Evolutionary conservation across 2,888 invertebrate genomes (phyloP), one percentile per base, ranked within the genome.

Genomic region (Sarcophaga variegata): DNA sequence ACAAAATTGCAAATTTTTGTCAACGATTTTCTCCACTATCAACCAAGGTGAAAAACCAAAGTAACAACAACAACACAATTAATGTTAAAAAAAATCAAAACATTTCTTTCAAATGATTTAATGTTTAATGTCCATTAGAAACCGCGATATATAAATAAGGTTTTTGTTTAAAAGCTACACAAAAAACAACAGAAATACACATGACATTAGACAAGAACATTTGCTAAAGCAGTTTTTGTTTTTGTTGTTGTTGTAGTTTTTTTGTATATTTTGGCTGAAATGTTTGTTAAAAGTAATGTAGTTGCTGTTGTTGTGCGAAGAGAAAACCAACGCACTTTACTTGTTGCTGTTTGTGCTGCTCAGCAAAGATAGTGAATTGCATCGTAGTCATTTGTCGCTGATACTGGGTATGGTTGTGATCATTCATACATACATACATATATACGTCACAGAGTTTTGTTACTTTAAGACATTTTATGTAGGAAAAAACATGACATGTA

Each of bases 401-500:
- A 20, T 54, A 54, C 17, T 54, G 54, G 54, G 54, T 12, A 54
- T 72, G 47, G 20, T 17, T 79, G 63, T 71, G 22, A 5, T 37
- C 37, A 37, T 37, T 37, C 37, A 37, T 37, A 37, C 8, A 37
- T 37, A 2, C 6, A 47, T 71, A 59, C 45, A 45, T 74, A 64
- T 14, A 1, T 47, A 72, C 25, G 60, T 78, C 82, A 67, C n/a
- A 83, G 49, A 66, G 66, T 83, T 83, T 83, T 82, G 67, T 74
- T 74, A 49, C 60, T 74, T 81, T 66, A 54, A 54, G 86, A 83
- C 86, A 86, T 60, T 86, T 80, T 69, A 86, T 86, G 86, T 86
- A 83, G 82, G 82, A 80, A 79, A 79, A 79, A 86, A 86, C 86
- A 86, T 86, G 86, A 86, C 86, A 86, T 80, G 82, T 83, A 80